Percentiles rank a stretch among this genome's conserved stretches.
Conservation (phyloP, 2,113 vertebrate species). For the Cettia cetti region DNA sequence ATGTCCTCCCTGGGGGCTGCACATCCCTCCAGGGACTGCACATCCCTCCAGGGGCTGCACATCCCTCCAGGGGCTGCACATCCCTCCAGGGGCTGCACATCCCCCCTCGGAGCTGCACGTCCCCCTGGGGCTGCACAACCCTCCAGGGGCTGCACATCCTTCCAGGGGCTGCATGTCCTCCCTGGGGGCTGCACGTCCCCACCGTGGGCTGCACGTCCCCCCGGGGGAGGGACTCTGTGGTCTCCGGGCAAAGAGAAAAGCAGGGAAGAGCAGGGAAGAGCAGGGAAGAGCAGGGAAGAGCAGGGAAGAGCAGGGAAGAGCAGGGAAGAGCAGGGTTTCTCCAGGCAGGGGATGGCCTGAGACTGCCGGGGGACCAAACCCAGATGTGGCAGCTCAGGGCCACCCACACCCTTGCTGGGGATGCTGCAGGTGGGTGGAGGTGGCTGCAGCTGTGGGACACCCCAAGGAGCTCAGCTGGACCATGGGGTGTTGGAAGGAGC, state of each 20-base stretch:
- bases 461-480: background rate
- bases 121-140: background rate
- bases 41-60: too few species aligned
- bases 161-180: background rate
- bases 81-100: background rate
- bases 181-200: background rate
- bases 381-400: background rate
- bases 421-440: background rate
- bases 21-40: background rate
- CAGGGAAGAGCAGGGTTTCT: fast-evolving
- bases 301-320: background rate
- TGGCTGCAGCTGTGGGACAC: background rate
- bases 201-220: background rate
- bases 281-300: too few species aligned
- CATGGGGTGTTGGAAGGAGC: background rate
- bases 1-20: background rate
- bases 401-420: background rate
- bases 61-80: background rate
- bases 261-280: background rate
- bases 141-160: background rate
- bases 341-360: background rate
- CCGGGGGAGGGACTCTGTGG: background rate
- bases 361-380: background rate
- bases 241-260: background rate
- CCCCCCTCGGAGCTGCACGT: background rate